phyloP scores from a whole-genome alignment of 1,140 invertebrate species.

The Sinonovacula constricta region DNA sequence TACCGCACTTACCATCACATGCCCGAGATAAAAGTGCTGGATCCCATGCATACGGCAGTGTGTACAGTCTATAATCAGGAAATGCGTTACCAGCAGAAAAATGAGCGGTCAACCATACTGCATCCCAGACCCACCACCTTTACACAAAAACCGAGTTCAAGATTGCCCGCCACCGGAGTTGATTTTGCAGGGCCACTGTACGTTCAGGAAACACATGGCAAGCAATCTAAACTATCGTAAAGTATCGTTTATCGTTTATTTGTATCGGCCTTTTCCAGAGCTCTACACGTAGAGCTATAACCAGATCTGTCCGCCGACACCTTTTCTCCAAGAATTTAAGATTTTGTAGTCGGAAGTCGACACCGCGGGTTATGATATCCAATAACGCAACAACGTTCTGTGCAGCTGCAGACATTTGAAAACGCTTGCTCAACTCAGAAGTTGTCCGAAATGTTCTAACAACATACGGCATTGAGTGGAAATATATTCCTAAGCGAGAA shows the following conservation, averaged over 20 bases:
- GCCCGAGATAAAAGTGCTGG: background rate
- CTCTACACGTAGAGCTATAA: background rate
- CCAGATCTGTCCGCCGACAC: background rate
- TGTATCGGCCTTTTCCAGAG: background rate
- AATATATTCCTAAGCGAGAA: too few species aligned
- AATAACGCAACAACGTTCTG: too few species aligned
- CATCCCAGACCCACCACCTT: slow-evolving; percentile 4
- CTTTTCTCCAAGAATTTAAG: too few species aligned
- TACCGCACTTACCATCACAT: background rate
- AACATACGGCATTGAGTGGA: too few species aligned
- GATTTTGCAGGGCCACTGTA: slow-evolving; percentile 3
- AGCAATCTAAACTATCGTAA: background rate
- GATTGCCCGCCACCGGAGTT: slow-evolving; percentile 5
- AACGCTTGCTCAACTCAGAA: too few species aligned
- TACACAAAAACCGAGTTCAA: too few species aligned
- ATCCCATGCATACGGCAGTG: background rate
- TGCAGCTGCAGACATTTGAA: too few species aligned
- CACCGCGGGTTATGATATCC: too few species aligned
- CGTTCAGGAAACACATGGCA: background rate
- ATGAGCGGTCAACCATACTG: background rate
- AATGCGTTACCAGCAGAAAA: background rate
- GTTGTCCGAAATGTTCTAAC: too few species aligned
- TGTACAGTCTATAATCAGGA: background rate
- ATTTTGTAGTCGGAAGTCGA: too few species aligned
- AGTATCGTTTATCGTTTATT: background rate